A percentile compares a stretch with the other conserved stretches of the same genome.
Evolutionary conservation across 2,113 vertebrate species (phyloP).

Genomic region (Tragelaphus imberbis): DNA sequence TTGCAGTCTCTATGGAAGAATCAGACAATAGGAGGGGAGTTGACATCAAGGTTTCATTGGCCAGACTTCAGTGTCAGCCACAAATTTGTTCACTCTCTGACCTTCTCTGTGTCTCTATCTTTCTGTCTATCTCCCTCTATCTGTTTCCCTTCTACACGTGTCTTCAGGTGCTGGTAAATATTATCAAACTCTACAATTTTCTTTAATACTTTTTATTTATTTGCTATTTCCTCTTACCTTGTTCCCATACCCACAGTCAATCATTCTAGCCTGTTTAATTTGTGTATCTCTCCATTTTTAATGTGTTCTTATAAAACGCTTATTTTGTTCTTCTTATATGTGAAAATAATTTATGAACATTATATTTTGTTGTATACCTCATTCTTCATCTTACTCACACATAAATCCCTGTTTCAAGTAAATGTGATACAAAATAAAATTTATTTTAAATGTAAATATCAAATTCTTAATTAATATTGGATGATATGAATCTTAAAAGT

Average conservation of each 20-base stretch:
- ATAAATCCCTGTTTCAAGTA: neutral
- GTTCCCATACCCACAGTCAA: neutral
- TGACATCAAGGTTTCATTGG: neutral
- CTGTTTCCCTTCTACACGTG: neutral
- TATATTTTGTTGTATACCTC: neutral
- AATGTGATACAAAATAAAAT: neutral
- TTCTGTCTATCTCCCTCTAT: neutral
- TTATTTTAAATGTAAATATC: neutral
- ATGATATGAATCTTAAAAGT: neutral
- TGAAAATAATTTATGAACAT: neutral
- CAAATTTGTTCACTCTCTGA: neutral
- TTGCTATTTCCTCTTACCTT: neutral
- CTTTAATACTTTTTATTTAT: neutral
- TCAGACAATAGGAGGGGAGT: neutral
- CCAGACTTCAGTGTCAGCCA: neutral
- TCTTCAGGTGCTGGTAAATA: neutral
- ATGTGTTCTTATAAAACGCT: neutral
- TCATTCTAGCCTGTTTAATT: neutral
- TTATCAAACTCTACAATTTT: neutral
- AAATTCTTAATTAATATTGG: neutral
- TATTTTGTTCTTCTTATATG: neutral
- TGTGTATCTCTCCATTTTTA: neutral
- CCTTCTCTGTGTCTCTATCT: neutral
- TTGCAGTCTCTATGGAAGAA: neutral
- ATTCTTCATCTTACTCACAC: neutral